These are phyloP conservation scores for Plusia festucae DNA, from an alignment of 2,888 invertebrate genomes.

Conservation along the genomic window DNA sequence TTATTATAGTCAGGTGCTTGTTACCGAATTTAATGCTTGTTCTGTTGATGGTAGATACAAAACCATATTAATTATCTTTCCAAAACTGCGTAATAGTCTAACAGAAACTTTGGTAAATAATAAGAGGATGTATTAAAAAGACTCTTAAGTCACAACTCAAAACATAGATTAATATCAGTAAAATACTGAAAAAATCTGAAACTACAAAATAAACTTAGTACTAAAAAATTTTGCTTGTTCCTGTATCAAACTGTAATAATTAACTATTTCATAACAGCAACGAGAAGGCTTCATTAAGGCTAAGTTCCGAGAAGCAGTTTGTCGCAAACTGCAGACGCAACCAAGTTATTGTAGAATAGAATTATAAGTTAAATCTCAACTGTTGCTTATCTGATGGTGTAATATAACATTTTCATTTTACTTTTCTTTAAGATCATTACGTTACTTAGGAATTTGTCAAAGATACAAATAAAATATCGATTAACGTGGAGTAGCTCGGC, in stretches of 20 bases:
- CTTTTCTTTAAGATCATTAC: constrained; percentile 18
- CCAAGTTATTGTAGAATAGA: constrained; percentile 62
- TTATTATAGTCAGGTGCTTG: neutral
- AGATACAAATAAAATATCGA: neutral
- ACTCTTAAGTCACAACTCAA: too few species aligned
- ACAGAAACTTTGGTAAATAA: too few species aligned
- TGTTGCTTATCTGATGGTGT: constrained; percentile 42
- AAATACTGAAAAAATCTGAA: too few species aligned
- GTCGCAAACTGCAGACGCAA: constrained; percentile 60
- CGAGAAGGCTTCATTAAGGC: constrained; percentile 55
- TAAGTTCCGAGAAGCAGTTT: constrained; percentile 61
- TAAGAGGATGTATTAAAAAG: too few species aligned
- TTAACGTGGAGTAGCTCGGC: neutral
- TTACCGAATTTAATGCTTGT: neutral
- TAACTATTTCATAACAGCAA: constrained; percentile 59
- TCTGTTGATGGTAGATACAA: neutral
- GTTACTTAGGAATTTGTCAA: neutral
- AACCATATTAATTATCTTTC: neutral
- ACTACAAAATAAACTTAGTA: too few species aligned
- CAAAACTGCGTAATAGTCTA: too few species aligned
- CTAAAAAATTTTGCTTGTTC: constrained; percentile 24
- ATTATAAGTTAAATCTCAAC: constrained; percentile 57
- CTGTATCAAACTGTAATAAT: constrained; percentile 58
- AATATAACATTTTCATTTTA: constrained; percentile 33
- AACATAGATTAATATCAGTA: too few species aligned